Evolutionary conservation across 1,140 invertebrate species (phyloP).

Genomic region (Hylaeus anthracinus): DNA sequence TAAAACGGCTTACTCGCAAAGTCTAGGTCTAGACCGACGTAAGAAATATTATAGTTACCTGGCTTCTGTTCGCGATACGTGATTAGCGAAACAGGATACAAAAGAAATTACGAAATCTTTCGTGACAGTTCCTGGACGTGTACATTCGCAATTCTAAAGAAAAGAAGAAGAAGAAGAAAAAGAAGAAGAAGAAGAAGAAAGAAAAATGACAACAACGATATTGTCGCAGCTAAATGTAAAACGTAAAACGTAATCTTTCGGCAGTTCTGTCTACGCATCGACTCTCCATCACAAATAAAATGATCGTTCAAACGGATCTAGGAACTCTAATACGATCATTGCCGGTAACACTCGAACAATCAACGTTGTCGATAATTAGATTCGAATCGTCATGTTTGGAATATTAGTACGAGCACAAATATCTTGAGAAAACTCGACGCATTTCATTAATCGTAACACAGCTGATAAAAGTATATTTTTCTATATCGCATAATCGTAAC

Average conservation of each 20-base stretch:
- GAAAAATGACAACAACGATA: no score
- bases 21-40: no score
- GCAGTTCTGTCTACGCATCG: not conserved
- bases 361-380: not conserved
- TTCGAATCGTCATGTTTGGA: not conserved
- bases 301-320: slow-evolving; percentile 24
- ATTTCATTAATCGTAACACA: not conserved
- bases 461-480: not conserved
- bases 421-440: not conserved
- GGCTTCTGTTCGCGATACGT: no score
- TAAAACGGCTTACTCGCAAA: no score
- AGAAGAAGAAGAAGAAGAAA: no score
- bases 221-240: not conserved
- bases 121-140: not conserved
- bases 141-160: no score
- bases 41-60: no score
- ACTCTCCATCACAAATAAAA: not conserved
- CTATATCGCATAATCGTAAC: not conserved
- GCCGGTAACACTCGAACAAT: not conserved
- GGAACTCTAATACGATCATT: slow-evolving; percentile 30
- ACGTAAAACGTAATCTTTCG: not conserved
- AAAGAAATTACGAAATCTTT: not conserved
- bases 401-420: not conserved
- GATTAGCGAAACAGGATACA: no score
- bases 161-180: no score